phyloP scores from a whole-genome alignment of 2,888 invertebrate species.

The Drosophila formosana region DNA sequence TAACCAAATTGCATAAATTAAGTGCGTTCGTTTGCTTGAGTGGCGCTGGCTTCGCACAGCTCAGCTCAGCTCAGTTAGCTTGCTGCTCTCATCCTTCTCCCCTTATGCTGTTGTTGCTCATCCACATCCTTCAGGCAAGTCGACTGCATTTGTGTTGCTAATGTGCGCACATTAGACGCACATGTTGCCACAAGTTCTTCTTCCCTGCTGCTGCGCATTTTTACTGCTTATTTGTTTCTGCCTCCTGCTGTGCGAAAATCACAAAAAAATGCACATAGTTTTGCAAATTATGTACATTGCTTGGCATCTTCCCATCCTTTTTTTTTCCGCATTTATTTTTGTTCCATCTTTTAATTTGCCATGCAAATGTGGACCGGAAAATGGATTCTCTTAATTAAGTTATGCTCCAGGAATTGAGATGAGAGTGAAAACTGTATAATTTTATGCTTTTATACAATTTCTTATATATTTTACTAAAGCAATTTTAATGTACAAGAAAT shows the following conservation, averaged over 20 bases:
- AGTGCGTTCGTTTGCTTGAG: conserved; percentile 82
- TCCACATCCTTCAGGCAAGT: conserved; percentile 41
- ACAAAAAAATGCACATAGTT: conserved; percentile 32
- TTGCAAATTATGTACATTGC: conserved; percentile 44
- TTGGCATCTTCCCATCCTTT: conserved; percentile 26
- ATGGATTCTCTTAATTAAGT: conserved; percentile 16
- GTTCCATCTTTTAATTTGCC: conserved; percentile 38
- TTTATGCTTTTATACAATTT: background rate
- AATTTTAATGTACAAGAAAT: background rate
- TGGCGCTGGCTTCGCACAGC: conserved; percentile 64
- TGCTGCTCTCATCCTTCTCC: conserved; percentile 19
- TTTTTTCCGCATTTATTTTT: conserved; percentile 31
- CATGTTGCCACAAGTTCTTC: conserved; percentile 64
- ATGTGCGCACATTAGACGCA: conserved; percentile 80
- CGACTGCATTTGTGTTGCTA: conserved; percentile 78
- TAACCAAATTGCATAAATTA: conserved; percentile 84
- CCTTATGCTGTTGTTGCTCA: background rate
- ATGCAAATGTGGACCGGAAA: conserved; percentile 52
- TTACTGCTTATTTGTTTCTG: conserved; percentile 33
- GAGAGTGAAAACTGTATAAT: background rate
- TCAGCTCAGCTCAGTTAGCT: conserved; percentile 34
- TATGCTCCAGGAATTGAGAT: conserved; percentile 5
- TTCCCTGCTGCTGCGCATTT: conserved; percentile 20
- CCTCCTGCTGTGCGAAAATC: background rate
- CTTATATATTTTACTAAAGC: background rate